Evolutionary conservation across 2,888 invertebrate species (phyloP).

Genomic region (Ernsta delagoae): DNA sequence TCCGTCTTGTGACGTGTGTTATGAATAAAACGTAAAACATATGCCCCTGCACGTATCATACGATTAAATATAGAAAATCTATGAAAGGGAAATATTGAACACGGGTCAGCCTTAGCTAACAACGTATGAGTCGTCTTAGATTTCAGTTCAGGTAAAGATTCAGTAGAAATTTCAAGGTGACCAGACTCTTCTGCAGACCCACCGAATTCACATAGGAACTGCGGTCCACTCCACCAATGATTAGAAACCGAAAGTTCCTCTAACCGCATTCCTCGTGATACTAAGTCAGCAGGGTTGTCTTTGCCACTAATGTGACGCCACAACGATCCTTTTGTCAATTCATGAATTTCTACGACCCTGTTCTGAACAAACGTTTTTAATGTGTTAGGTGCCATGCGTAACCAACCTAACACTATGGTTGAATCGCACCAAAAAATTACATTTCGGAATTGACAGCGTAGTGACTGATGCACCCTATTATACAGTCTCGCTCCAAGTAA

Average conservation of each 20-base stretch:
- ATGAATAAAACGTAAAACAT: slow-evolving; percentile 15
- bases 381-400: slow-evolving; percentile 8
- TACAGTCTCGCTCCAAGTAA: slow-evolving; percentile 40
- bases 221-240: slow-evolving; percentile 4
- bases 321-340: slow-evolving; percentile 24
- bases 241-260: background rate
- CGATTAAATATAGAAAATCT: slow-evolving; percentile 22
- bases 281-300: slow-evolving; percentile 31
- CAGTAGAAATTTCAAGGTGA: background rate
- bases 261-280: slow-evolving; percentile 24
- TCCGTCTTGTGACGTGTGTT: slow-evolving; percentile 2
- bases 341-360: slow-evolving; percentile 15
- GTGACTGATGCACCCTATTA: slow-evolving; percentile 23
- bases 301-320: slow-evolving; percentile 33
- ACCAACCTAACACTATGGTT: slow-evolving; percentile 14
- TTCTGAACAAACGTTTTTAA: slow-evolving; percentile 16
- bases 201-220: slow-evolving; percentile 1
- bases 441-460: slow-evolving; percentile 14
- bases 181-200: background rate
- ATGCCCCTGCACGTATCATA: slow-evolving; percentile 14
- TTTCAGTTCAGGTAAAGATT: background rate
- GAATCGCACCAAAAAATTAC: slow-evolving; percentile 12
- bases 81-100: slow-evolving; percentile 18
- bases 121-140: background rate
- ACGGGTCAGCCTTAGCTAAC: background rate